phyloP scores from a whole-genome alignment of 2,797 vertebrate species.

The Danio kyathit region DNA sequence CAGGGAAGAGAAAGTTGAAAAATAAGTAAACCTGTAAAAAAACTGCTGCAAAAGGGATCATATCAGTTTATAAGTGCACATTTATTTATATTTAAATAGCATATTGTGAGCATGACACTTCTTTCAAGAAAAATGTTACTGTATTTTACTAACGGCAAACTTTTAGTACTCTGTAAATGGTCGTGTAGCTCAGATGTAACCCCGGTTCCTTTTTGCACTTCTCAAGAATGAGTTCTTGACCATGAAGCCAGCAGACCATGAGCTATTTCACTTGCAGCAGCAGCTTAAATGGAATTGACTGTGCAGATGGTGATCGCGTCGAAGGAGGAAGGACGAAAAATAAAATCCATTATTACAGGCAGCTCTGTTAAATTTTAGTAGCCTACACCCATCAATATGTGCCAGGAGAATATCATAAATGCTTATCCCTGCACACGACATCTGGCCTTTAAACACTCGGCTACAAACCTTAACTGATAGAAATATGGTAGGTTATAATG shows the following conservation, averaged over 20 bases:
- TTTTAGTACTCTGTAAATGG: too few species aligned
- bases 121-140: too few species aligned
- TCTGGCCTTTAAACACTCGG: conserved; percentile 8
- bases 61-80: too few species aligned
- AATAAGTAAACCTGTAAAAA: too few species aligned
- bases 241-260: not conserved
- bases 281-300: not conserved
- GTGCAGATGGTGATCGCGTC: not conserved
- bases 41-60: too few species aligned
- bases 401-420: conserved; percentile 7
- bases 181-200: too few species aligned
- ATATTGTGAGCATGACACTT: too few species aligned
- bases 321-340: not conserved
- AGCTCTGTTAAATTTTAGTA: not conserved
- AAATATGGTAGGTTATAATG: conserved; percentile 14
- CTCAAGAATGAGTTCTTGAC: not conserved
- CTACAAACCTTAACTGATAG: conserved; percentile 7
- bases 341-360: not conserved
- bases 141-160: not conserved
- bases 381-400: conserved; percentile 2
- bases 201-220: not conserved
- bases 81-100: too few species aligned
- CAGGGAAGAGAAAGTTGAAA: too few species aligned
- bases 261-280: not conserved
- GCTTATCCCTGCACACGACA: not conserved